Evolutionary conservation across 2,888 invertebrate genomes (phyloP).

Genomic region (Drosophila mimetica): DNA sequence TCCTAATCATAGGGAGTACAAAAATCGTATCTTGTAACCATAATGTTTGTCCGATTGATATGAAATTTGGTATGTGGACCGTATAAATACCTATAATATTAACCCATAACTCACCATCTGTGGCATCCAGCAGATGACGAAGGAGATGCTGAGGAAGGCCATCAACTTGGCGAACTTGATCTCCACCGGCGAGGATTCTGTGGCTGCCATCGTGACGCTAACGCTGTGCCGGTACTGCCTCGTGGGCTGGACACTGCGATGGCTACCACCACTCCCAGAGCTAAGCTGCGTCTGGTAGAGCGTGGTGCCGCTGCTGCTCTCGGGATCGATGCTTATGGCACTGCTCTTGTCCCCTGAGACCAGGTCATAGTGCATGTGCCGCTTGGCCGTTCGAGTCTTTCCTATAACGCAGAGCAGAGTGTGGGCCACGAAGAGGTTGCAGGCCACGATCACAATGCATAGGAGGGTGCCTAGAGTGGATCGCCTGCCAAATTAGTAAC

Average conservation of each 20-base stretch:
- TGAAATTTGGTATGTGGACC: not conserved
- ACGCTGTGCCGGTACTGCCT: slow-evolving; percentile 79
- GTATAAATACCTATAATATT: not conserved
- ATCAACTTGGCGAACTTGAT: slow-evolving; percentile 93
- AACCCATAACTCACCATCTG: slow-evolving; percentile 89
- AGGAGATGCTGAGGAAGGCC: slow-evolving; percentile 92
- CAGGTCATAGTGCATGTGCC: slow-evolving; percentile 81
- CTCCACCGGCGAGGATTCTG: slow-evolving; percentile 88
- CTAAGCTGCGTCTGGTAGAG: slow-evolving; percentile 72
- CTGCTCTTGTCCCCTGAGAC: slow-evolving; percentile 79
- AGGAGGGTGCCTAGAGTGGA: slow-evolving; percentile 87
- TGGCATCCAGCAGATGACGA: slow-evolving; percentile 94
- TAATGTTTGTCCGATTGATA: not conserved
- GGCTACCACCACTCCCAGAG: slow-evolving; percentile 34
- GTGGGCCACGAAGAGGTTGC: slow-evolving; percentile 92
- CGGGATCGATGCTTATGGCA: slow-evolving; percentile 69
- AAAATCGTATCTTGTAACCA: too few species aligned
- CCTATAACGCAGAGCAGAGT: slow-evolving; percentile 86
- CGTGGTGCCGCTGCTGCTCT: slow-evolving; percentile 80
- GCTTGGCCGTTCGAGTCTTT: slow-evolving; percentile 81
- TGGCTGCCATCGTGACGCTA: slow-evolving; percentile 77
- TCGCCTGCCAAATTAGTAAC: not conserved
- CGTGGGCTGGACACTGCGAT: slow-evolving; percentile 51
- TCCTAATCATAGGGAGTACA: too few species aligned
- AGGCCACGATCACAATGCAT: slow-evolving; percentile 91